A percentile compares a stretch with the other conserved stretches of the same genome.
Conservation (phyloP, 2,797 vertebrate species). For the Acipenser transmontanus region DNA sequence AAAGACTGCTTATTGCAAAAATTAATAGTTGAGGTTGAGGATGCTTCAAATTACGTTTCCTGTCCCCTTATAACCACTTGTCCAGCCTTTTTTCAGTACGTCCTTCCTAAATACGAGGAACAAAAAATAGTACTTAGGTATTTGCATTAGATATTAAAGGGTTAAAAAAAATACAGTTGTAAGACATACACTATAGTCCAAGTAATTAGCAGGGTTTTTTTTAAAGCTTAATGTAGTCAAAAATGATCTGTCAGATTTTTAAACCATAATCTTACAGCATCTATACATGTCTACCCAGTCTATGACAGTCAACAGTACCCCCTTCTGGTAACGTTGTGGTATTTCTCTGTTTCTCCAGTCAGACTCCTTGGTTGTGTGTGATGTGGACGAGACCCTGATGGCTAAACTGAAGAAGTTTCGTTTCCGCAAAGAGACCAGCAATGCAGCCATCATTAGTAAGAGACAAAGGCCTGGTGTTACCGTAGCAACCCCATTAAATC, state of each 20-base stretch:
- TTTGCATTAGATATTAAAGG: too few species aligned
- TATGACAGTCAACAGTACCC: neutral
- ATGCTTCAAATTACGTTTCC: too few species aligned
- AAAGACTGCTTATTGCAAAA: neutral
- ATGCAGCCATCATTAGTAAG: constrained; percentile 91
- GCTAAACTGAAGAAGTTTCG: constrained; percentile 86
- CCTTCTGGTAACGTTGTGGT: constrained; percentile 5
- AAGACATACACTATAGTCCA: neutral
- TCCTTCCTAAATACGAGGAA: too few species aligned
- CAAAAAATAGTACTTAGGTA: too few species aligned
- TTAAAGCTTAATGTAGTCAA: neutral
- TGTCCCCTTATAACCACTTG: neutral
- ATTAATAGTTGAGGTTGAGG: too few species aligned
- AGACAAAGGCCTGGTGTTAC: constrained; percentile 2
- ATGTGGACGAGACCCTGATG: constrained; percentile 82
- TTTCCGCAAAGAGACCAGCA: constrained; percentile 90
- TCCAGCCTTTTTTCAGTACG: too few species aligned
- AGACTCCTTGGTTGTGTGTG: constrained; percentile 83
- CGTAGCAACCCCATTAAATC: too few species aligned
- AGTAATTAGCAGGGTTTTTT: neutral
- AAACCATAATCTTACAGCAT: constrained; percentile 2
- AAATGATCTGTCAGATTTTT: neutral
- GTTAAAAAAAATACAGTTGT: too few species aligned
- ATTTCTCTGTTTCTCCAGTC: constrained; percentile 52
- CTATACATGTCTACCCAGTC: constrained; percentile 2